Base-by-base conservation (phyloP, 1,140 invertebrate genomes). In the Orchestia grillus region DNA sequence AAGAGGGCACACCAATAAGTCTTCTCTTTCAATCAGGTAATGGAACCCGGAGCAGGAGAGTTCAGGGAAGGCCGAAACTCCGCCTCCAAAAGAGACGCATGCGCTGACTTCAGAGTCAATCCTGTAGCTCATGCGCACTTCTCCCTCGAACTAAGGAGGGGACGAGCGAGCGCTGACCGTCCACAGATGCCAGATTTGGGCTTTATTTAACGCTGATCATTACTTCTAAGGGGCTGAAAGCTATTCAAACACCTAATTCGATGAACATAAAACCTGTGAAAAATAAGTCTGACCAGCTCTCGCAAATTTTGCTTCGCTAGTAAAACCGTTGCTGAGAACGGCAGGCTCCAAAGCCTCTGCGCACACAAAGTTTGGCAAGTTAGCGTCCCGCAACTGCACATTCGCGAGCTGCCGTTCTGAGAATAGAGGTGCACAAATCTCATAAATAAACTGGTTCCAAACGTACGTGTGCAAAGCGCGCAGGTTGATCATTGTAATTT, bases 1-100 rank as follows among this genome's bases (percentile, higher is more conserved):
- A 90, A 77, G 62, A 77, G 62, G 62, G 88, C 4, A 90, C 36
- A 90, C 41, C 88, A 90, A 90, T 90, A 44, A 90, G 88, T 90
- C 88, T 90, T 90, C n/a, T 4, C 88, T 90, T 41, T 41, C 88
- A 90, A 90, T 90, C 88, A 90, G 88, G 41, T 90, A 90, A 90
- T 90, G 88, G 41, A 90, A 41, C 88, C n/a, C n/a, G n/a, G n/a
- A n/a, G n/a, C n/a, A n/a, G n/a, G 42, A 42, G 88, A 44, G 43
- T 15, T 11, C 8, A 41, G 43, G 88, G 43, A 44, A 44, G 36
- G 28, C 41, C 6, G 36, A 42, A 90, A 90, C 88, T 90, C 88
- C 88, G n/a, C 88, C 88, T 41, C 16, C n/a, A 11, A 8, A 11
- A 19, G 43, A 41, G 88, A 28, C 88, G 88, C 88, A 90, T 90